phyloP scores from a whole-genome alignment of 92 coral and sea anemone species.

The Palythoa grandiflora region DNA sequence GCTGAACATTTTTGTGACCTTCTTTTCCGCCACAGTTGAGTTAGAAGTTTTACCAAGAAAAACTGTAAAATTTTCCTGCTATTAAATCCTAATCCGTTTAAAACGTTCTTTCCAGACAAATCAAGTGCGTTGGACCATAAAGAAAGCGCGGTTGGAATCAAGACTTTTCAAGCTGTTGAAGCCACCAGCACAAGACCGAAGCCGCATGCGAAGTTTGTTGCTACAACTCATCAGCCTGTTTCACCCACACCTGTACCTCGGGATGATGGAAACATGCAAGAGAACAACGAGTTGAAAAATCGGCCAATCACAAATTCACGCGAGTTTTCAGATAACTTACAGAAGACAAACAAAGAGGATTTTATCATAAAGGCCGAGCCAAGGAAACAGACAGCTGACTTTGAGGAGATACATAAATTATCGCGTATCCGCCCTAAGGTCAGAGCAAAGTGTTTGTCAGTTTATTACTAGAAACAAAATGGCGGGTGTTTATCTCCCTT shows the following conservation, averaged over 20 bases:
- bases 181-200: background rate
- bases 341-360: background rate
- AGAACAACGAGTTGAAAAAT: background rate
- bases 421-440: slow-evolving; percentile 21
- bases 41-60: no score
- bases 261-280: background rate
- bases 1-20: no score
- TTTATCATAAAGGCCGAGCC: slow-evolving; percentile 29
- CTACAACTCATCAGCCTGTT: background rate
- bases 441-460: no score
- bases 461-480: no score
- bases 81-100: background rate
- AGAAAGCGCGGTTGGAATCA: background rate
- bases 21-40: no score
- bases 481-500: no score
- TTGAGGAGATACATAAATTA: slow-evolving; percentile 30
- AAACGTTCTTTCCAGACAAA: background rate
- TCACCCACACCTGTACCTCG: background rate
- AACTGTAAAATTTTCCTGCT: background rate
- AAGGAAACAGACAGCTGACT: slow-evolving; percentile 17
- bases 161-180: background rate
- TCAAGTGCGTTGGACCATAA: background rate
- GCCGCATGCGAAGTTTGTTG: background rate
- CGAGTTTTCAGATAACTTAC: background rate
- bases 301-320: background rate